phyloP scores from a whole-genome alignment of 2,888 invertebrate genomes.

The Crocallis elinguaria region DNA sequence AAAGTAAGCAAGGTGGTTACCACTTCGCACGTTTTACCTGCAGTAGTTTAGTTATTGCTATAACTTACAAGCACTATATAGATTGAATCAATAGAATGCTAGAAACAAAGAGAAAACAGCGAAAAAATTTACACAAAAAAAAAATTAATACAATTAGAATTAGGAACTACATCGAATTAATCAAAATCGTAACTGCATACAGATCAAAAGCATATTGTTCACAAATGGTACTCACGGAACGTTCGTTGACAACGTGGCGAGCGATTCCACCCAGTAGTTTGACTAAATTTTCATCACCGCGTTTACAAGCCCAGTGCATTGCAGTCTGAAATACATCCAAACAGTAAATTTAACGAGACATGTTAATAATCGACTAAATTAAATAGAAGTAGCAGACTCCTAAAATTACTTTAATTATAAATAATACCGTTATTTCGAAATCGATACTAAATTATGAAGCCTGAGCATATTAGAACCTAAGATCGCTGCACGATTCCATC shows the following conservation, averaged over 20 bases:
- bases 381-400: slow-evolving; percentile 36
- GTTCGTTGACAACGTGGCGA: slow-evolving; percentile 93
- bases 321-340: slow-evolving; percentile 90
- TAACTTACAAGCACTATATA: too few relatives aligned
- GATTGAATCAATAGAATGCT: too few relatives aligned
- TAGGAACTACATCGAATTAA: too few relatives aligned
- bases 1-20: too few relatives aligned
- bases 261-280: slow-evolving; percentile 95
- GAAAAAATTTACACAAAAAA: too few relatives aligned
- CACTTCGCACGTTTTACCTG: too few relatives aligned
- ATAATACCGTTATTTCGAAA: slow-evolving; percentile 50
- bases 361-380: slow-evolving; percentile 30
- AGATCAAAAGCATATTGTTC: not conserved
- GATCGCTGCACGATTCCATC: slow-evolving; percentile 68
- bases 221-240: slow-evolving; percentile 88
- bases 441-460: slow-evolving; percentile 60
- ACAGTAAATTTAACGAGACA: slow-evolving; percentile 19
- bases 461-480: slow-evolving; percentile 59
- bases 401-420: slow-evolving; percentile 36
- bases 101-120: too few relatives aligned
- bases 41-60: too few relatives aligned
- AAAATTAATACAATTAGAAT: too few relatives aligned
- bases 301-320: slow-evolving; percentile 98
- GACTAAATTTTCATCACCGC: slow-evolving; percentile 95
- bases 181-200: too few relatives aligned